These are phyloP conservation scores for Odontomachus brunneus DNA, from an alignment of 1,140 invertebrate species.

Conservation along the genomic window DNA sequence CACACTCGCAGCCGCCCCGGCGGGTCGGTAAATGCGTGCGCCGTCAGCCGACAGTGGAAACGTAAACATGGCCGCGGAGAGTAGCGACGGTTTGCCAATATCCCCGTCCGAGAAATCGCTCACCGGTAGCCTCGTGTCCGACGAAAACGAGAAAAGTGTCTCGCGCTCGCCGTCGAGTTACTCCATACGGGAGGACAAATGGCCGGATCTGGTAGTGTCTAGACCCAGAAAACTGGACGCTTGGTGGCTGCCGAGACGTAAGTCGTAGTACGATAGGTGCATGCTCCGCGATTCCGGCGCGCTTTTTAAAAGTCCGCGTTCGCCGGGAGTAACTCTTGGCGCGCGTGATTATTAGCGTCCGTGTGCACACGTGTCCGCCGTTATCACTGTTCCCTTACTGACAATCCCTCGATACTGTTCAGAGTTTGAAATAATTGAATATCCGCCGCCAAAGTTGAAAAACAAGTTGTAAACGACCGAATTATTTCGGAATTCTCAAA, in stretches of 20 bases:
- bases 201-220: conserved; percentile 86
- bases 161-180: conserved; percentile 85
- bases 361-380: conserved; percentile 1
- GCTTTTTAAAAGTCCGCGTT: conserved; percentile 52
- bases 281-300: conserved; percentile 60
- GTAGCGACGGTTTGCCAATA: conserved; percentile 85
- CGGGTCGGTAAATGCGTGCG: conserved; percentile 40
- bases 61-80: conserved; percentile 85
- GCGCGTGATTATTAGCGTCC: conserved; percentile 17
- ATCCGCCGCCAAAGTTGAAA: too few relatives aligned
- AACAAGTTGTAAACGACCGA: too few relatives aligned
- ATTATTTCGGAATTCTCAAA: too few relatives aligned
- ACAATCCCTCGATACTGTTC: background rate
- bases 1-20: too few relatives aligned
- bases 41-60: conserved; percentile 65
- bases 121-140: conserved; percentile 80
- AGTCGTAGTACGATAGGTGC: conserved; percentile 73
- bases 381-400: background rate
- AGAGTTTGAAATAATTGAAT: background rate
- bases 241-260: conserved; percentile 84
- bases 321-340: conserved; percentile 1
- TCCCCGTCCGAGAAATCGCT: conserved; percentile 85
- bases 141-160: conserved; percentile 84
- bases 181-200: conserved; percentile 86
- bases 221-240: conserved; percentile 83